Evolutionary conservation across 2,797 vertebrate species (phyloP).

Genomic region (Triplophysa yarkandensis): DNA sequence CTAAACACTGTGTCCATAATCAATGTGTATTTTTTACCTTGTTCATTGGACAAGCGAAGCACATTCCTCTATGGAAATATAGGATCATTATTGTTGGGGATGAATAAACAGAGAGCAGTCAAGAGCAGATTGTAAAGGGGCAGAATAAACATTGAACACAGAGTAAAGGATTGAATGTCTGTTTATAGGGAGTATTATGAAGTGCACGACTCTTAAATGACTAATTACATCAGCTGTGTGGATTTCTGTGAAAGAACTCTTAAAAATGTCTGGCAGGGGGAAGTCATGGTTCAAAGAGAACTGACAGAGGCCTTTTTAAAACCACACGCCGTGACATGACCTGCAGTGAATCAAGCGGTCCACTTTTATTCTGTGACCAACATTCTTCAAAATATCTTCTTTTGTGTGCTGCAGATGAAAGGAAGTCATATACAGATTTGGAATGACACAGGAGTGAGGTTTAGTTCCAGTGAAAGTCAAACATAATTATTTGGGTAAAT

Average conservation of each 20-base stretch:
- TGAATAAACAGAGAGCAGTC: conserved; percentile 73
- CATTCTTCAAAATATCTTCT: no score
- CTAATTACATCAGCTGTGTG: conserved; percentile 76
- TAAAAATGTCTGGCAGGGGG: conserved; percentile 57
- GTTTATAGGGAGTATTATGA: conserved; percentile 77
- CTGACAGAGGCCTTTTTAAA: conserved; percentile 27
- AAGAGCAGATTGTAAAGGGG: conserved; percentile 69
- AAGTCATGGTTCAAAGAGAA: conserved; percentile 16
- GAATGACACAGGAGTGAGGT: no score
- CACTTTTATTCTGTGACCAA: no score
- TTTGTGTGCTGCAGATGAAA: no score
- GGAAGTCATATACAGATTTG: no score
- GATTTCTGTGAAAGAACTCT: conserved; percentile 65
- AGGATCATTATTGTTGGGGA: conserved; percentile 75
- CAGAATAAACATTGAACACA: conserved; percentile 75
- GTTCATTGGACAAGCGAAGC: conserved; percentile 75
- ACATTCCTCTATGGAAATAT: conserved; percentile 65
- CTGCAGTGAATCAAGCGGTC: conserved; percentile 1
- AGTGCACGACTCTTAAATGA: conserved; percentile 74
- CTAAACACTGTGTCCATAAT: conserved; percentile 45
- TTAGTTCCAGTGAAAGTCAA: no score
- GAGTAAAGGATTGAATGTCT: conserved; percentile 77
- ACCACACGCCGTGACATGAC: neutral
- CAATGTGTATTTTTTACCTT: conserved; percentile 70
- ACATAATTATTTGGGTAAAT: no score